These are phyloP conservation scores for Otolemur crassicaudatus DNA, from an alignment of 2,797 vertebrate genomes.

Conservation along the genomic window DNA sequence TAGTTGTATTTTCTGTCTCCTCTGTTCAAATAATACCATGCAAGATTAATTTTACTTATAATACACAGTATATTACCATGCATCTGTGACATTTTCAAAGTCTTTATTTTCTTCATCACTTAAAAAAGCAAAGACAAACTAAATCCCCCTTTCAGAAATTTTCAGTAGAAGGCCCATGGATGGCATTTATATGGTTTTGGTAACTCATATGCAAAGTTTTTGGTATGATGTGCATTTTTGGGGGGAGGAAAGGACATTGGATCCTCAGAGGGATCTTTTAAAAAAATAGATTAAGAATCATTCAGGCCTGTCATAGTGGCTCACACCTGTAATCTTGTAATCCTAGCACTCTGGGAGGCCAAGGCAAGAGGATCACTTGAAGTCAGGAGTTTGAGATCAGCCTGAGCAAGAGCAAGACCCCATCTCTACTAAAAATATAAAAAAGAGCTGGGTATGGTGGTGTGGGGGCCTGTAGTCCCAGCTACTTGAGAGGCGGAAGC, in stretches of 20 bases:
- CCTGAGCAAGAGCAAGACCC: too few species aligned
- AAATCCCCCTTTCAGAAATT: background rate
- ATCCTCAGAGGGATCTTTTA: background rate
- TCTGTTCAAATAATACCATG: background rate
- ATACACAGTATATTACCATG: background rate
- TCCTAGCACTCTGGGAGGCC: too few species aligned
- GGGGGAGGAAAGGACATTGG: background rate
- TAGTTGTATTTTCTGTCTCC: background rate
- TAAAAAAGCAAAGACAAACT: background rate
- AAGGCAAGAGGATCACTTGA: too few species aligned
- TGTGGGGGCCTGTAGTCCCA: too few species aligned
- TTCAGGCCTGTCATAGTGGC: background rate
- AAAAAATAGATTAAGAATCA: background rate
- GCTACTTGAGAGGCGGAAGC: too few species aligned
- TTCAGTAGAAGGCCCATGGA: background rate
- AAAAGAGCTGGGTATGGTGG: too few species aligned
- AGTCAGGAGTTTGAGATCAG: too few species aligned
- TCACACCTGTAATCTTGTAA: too few species aligned
- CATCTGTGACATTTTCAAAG: slow-evolving; percentile 30
- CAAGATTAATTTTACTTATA: background rate
- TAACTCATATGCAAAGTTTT: background rate
- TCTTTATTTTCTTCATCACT: slow-evolving; percentile 31
- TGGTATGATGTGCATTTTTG: background rate
- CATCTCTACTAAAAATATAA: too few species aligned
- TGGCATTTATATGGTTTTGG: background rate